Percentiles rank a stretch among this genome's conserved stretches.
Conservation (phyloP, 2,888 invertebrate species). For the Rhogogaster chlorosoma region DNA sequence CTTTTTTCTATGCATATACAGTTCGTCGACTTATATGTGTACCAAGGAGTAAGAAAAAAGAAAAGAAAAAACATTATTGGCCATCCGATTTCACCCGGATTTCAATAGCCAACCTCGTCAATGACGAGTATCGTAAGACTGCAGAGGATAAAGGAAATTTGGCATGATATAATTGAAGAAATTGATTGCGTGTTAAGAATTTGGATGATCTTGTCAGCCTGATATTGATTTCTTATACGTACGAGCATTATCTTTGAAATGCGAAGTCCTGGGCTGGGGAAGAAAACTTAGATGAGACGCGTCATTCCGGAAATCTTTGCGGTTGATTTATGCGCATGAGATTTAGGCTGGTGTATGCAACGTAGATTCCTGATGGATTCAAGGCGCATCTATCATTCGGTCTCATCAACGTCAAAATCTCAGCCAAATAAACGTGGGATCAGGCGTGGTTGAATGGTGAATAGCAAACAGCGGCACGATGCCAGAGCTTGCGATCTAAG, state of each 20-base stretch:
- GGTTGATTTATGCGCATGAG: conserved; percentile 50
- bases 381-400: conserved; percentile 59
- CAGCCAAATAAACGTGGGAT: conserved; percentile 53
- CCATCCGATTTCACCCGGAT: background rate
- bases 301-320: conserved; percentile 26
- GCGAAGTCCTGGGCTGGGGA: background rate
- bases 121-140: background rate
- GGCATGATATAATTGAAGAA: background rate
- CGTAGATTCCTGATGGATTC: conserved; percentile 56
- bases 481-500: conserved; percentile 23
- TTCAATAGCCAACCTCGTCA: background rate
- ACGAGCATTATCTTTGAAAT: background rate
- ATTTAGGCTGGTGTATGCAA: conserved; percentile 36
- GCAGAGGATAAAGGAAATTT: background rate
- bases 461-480: conserved; percentile 34
- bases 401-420: conserved; percentile 62
- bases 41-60: background rate
- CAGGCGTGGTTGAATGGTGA: conserved; percentile 53
- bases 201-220: background rate
- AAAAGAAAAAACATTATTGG: background rate
- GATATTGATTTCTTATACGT: conserved; percentile 12
- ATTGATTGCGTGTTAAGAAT: background rate
- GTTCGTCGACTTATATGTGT: background rate
- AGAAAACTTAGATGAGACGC: conserved; percentile 10
- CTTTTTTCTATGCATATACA: background rate